These are phyloP conservation scores for Eudasyphora cyanicolor DNA, from an alignment of 2,888 invertebrate genomes.

Conservation along the genomic window DNA sequence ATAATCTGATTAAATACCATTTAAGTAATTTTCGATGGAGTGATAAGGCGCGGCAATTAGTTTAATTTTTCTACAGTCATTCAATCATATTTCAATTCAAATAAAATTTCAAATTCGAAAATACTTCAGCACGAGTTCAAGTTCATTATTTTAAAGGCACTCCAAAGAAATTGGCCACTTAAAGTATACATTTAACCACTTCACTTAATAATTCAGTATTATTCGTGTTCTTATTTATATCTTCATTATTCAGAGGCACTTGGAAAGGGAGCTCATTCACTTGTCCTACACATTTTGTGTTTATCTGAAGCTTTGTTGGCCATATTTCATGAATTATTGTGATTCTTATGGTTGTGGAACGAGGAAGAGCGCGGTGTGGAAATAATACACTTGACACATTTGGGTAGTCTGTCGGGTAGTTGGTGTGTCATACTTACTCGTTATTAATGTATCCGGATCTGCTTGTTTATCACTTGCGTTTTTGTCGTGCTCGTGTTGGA, in stretches of 20 bases:
- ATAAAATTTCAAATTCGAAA: too few species aligned
- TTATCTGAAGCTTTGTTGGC: neutral
- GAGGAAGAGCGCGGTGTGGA: neutral
- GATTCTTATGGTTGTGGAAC: neutral
- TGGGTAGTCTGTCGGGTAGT: too few species aligned
- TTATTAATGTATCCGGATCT: constrained; percentile 77
- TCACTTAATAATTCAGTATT: neutral
- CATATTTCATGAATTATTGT: neutral
- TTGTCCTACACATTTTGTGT: neutral
- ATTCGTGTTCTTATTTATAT: too few species aligned
- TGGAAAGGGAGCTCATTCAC: neutral
- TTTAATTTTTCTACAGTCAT: neutral
- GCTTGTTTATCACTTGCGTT: constrained; percentile 62
- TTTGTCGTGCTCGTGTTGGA: constrained; percentile 63
- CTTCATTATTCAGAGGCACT: neutral
- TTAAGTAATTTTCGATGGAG: neutral
- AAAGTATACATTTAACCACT: neutral
- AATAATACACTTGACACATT: too few species aligned
- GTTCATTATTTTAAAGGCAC: neutral
- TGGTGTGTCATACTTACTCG: constrained; percentile 73
- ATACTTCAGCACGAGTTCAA: too few species aligned
- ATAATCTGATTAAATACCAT: neutral
- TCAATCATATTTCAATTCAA: neutral
- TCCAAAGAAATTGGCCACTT: neutral
- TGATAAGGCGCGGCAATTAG: neutral